Evolutionary conservation across 2,888 invertebrate species (phyloP).

Genomic region (Pandemis corylana): DNA sequence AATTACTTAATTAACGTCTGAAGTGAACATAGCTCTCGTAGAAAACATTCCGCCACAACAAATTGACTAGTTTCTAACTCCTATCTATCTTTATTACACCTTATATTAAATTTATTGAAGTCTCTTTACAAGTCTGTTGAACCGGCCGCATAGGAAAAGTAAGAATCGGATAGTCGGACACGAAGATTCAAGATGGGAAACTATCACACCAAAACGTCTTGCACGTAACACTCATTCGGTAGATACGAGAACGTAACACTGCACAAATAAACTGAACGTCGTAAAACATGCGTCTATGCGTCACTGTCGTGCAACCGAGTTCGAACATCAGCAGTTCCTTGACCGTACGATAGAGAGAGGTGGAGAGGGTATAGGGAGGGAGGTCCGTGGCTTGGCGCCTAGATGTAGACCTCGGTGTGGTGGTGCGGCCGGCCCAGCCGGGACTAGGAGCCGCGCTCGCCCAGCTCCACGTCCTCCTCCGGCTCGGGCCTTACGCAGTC

Average conservation of each 20-base stretch:
- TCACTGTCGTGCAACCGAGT: constrained; percentile 73
- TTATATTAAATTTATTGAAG: constrained; percentile 73
- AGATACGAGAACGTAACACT: constrained; percentile 59
- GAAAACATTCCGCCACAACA: constrained; percentile 81
- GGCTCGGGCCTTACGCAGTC: constrained; percentile 75
- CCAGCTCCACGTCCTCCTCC: constrained; percentile 72
- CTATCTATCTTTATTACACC: constrained; percentile 73
- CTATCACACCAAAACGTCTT: constrained; percentile 55
- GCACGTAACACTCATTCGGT: constrained; percentile 60
- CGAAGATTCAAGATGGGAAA: constrained; percentile 54
- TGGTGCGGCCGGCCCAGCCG: constrained; percentile 83
- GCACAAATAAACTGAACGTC: constrained; percentile 50
- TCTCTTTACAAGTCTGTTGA: constrained; percentile 73
- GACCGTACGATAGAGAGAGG: constrained; percentile 59
- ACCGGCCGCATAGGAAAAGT: constrained; percentile 78
- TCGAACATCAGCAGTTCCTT: constrained; percentile 69
- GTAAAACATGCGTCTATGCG: constrained; percentile 54
- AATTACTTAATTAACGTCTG: constrained; percentile 67
- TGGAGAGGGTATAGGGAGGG: constrained; percentile 53
- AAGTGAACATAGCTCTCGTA: constrained; percentile 77
- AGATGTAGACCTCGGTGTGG: constrained; percentile 82
- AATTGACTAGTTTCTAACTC: constrained; percentile 82
- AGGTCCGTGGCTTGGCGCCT: constrained; percentile 54
- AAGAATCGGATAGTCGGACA: constrained; percentile 53
- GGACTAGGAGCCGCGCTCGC: constrained; percentile 81